phyloP scores from a whole-genome alignment of 1,140 invertebrate species.

The Aporrectodea caliginosa region DNA sequence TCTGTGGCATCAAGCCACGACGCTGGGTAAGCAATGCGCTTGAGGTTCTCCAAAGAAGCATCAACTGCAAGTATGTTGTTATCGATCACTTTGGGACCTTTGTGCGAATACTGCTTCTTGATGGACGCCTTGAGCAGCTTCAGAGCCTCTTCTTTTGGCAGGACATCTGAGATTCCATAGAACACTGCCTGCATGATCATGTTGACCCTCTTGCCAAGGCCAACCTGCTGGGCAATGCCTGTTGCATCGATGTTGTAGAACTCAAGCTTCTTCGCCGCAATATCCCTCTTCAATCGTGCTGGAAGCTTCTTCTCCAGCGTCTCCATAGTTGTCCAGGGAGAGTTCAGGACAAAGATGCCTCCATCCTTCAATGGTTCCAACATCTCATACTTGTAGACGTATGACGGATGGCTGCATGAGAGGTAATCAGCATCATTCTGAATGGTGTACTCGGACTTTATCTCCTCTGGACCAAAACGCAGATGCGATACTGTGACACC shows the following conservation, averaged over 20 bases:
- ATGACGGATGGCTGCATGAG: slow-evolving; percentile 30
- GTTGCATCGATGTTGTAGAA: slow-evolving; percentile 34
- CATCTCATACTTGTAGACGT: slow-evolving; percentile 34
- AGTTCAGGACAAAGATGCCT: slow-evolving; percentile 33
- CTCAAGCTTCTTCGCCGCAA: slow-evolving; percentile 30
- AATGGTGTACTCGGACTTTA: slow-evolving; percentile 32
- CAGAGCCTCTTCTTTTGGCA: slow-evolving; percentile 26
- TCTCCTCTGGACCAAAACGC: slow-evolving; percentile 32
- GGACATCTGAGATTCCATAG: slow-evolving; percentile 30
- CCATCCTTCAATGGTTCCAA: slow-evolving; percentile 30
- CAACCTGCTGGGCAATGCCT: slow-evolving; percentile 20
- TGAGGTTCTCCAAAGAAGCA: slow-evolving; percentile 19
- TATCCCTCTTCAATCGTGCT: slow-evolving; percentile 22
- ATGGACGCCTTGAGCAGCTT: slow-evolving; percentile 30
- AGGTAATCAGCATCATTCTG: slow-evolving; percentile 33
- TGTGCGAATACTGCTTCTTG: slow-evolving; percentile 30
- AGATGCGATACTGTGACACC: slow-evolving; percentile 33
- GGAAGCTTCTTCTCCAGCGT: slow-evolving; percentile 31
- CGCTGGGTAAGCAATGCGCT: slow-evolving; percentile 25
- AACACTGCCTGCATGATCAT: slow-evolving; percentile 35
- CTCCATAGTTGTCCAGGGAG: slow-evolving; percentile 28
- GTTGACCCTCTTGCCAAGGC: slow-evolving; percentile 33
- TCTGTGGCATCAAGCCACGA: slow-evolving; percentile 10
- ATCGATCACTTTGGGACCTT: slow-evolving; percentile 30
- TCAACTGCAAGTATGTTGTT: slow-evolving; percentile 29